These are phyloP conservation scores for Trachelus iudaicus DNA, from an alignment of 2,888 invertebrate genomes.

Conservation along the genomic window DNA sequence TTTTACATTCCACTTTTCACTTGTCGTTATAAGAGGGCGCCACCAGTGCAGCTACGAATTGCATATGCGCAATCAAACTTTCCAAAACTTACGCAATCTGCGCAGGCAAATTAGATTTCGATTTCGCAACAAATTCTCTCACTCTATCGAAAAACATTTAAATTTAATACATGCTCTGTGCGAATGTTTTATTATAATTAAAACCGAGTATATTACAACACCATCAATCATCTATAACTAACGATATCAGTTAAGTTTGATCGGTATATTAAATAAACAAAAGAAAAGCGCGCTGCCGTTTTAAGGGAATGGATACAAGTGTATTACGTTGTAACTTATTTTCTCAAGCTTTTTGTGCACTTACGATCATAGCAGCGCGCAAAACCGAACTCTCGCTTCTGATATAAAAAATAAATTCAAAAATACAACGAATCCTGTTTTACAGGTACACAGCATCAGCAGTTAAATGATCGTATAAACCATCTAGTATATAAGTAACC, in stretches of 20 bases:
- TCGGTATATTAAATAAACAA: background rate
- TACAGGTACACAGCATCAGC: background rate
- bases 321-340: background rate
- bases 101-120: background rate
- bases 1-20: background rate
- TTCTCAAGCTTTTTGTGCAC: background rate
- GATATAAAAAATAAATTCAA: background rate
- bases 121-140: background rate
- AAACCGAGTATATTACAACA: background rate
- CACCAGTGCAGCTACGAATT: background rate
- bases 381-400: background rate
- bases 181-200: background rate
- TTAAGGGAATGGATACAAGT: background rate
- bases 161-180: background rate
- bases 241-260: background rate
- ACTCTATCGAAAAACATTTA: background rate
- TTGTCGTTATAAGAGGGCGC: background rate
- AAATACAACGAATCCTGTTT: slow-evolving; percentile 1
- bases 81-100: background rate
- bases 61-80: background rate
- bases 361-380: background rate
- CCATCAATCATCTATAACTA: background rate
- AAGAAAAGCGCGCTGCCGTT: background rate
- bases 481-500: background rate
- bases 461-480: background rate